phyloP scores from a whole-genome alignment of 2,113 vertebrate species.

The Noturus placidus region DNA sequence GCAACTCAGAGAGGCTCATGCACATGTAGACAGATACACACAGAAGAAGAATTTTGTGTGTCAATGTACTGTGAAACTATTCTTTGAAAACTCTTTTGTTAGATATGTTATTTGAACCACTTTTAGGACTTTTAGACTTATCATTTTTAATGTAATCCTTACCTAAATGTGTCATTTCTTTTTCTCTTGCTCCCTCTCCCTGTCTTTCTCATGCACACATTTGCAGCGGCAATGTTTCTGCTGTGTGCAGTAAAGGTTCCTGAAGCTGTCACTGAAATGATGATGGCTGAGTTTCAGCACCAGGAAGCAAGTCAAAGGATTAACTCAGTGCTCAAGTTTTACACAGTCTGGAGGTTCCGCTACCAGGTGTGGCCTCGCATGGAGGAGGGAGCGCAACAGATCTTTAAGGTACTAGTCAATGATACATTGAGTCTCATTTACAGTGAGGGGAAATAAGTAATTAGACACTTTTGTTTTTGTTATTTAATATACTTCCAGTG shows the following conservation, averaged over 20 bases:
- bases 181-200: background rate
- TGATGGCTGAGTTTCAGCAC: slow-evolving; percentile 97
- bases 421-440: background rate
- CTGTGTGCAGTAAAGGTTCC: slow-evolving; percentile 97
- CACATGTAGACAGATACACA: background rate
- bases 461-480: no score
- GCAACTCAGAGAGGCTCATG: background rate
- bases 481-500: no score
- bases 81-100: background rate
- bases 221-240: slow-evolving; percentile 95
- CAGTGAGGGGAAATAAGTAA: no score
- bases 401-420: slow-evolving; percentile 85
- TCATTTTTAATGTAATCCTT: background rate
- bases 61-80: background rate
- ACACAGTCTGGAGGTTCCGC: slow-evolving; percentile 97
- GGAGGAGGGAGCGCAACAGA: slow-evolving; percentile 98
- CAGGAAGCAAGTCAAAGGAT: slow-evolving; percentile 92
- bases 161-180: background rate
- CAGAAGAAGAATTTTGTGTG: background rate
- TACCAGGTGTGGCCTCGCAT: slow-evolving; percentile 99
- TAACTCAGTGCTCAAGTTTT: slow-evolving; percentile 93
- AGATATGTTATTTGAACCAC: background rate
- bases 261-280: slow-evolving; percentile 93
- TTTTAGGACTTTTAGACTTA: background rate
- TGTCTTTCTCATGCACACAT: background rate